Conservation (phyloP, 2,797 vertebrate species). For the Crocidura indochinensis region DNA sequence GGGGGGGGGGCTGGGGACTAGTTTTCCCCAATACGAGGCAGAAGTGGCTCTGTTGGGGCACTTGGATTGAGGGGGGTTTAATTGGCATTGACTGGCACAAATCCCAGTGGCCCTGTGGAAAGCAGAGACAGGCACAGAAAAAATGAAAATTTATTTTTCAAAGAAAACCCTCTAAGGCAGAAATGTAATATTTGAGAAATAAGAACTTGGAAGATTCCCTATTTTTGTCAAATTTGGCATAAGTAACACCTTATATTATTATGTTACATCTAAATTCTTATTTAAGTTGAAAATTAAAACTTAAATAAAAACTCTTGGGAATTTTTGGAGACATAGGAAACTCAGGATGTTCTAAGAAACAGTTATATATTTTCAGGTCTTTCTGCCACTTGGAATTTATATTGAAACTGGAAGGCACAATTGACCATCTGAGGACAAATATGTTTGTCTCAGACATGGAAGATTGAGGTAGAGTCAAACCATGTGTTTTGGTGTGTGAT, state of each 20-base stretch:
- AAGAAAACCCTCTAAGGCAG: not conserved
- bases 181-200: constrained; percentile 61
- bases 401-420: constrained; percentile 30
- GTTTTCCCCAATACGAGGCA: no score
- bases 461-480: constrained; percentile 58
- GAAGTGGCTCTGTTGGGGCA: no score
- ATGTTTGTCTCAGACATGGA: constrained; percentile 58
- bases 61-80: no score
- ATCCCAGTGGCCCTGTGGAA: no score
- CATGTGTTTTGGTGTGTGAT: constrained; percentile 28
- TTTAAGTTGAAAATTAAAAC: constrained; percentile 47
- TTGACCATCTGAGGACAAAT: constrained; percentile 38
- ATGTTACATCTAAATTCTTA: constrained; percentile 61
- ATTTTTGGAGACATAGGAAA: constrained; percentile 9
- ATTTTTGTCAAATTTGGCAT: constrained; percentile 50
- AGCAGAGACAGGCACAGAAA: no score
- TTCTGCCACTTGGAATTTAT: constrained; percentile 43
- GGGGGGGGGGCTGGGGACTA: no score
- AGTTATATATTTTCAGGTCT: constrained; percentile 38
- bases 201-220: constrained; percentile 46
- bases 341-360: constrained; percentile 51
- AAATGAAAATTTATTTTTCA: no score
- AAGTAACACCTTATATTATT: not conserved
- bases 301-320: constrained; percentile 1
- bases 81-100: no score